Evolutionary conservation across 2,888 invertebrate genomes (phyloP).

Genomic region (Cylloceria caligata): DNA sequence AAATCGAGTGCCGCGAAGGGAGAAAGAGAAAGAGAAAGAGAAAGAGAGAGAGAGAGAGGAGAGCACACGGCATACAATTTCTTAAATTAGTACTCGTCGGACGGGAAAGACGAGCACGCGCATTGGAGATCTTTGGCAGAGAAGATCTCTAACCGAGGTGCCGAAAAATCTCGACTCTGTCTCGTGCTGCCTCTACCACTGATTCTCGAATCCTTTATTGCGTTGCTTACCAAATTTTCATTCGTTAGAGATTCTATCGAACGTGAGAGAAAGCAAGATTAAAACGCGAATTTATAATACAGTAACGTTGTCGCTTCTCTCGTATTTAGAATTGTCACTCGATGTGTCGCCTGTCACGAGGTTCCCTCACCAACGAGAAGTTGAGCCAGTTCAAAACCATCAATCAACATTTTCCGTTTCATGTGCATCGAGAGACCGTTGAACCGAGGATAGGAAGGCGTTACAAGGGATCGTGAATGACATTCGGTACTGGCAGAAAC

Average conservation of each 20-base stretch:
- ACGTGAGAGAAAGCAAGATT: not conserved
- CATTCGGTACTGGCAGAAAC: conserved; percentile 34
- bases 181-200: conserved; percentile 33
- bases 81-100: conserved; percentile 82
- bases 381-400: conserved; percentile 2
- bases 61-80: conserved; percentile 77
- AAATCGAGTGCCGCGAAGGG: conserved; percentile 74
- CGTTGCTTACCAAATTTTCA: conserved; percentile 4
- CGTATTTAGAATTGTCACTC: conserved; percentile 1
- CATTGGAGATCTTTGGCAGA: conserved; percentile 69
- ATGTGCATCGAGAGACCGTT: not conserved
- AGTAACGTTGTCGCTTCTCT: not conserved
- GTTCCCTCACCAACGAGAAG: conserved; percentile 35
- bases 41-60: conserved; percentile 4
- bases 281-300: conserved; percentile 16
- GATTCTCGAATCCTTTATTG: not conserved
- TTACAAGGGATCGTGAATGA: not conserved
- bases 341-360: conserved; percentile 36
- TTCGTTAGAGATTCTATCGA: not conserved
- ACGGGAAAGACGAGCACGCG: conserved; percentile 78
- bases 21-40: conserved; percentile 3
- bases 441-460: conserved; percentile 13
- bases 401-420: conserved; percentile 30
- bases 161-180: conserved; percentile 35
- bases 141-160: conserved; percentile 27